Conservation (phyloP, 1,140 invertebrate genomes). For the Argopecten irradians region DNA sequence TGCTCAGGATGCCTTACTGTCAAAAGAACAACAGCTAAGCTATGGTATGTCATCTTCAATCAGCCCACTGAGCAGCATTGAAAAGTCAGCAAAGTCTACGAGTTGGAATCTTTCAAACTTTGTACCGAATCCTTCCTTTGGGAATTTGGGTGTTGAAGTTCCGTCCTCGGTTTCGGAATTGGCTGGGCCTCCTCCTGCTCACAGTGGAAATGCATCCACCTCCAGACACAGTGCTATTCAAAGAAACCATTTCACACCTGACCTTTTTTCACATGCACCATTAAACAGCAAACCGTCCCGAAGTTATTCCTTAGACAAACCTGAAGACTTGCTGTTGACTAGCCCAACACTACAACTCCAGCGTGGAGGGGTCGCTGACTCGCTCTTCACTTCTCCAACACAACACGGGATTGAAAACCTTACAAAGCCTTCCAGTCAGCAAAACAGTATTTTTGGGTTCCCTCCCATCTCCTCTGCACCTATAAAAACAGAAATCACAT, state of each 20-base stretch:
- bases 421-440: not conserved
- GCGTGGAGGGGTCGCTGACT: not conserved
- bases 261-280: not conserved
- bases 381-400: not conserved
- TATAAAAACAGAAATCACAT: not conserved
- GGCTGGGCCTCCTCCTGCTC: constrained; percentile 68
- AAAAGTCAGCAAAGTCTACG: constrained; percentile 44
- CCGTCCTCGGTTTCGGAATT: not conserved
- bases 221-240: constrained; percentile 43
- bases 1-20: not conserved
- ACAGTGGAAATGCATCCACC: constrained; percentile 53
- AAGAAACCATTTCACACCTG: constrained; percentile 37
- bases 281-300: not conserved
- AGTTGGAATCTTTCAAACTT: constrained; percentile 64
- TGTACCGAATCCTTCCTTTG: constrained; percentile 55
- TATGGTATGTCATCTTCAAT: constrained; percentile 21
- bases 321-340: not conserved
- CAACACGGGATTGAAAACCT: constrained; percentile 22
- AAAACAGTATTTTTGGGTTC: constrained; percentile 28
- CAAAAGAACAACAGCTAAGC: not conserved
- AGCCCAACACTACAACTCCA: not conserved
- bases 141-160: constrained; percentile 45
- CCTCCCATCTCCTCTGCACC: not conserved
- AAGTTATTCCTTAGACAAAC: not conserved
- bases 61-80: constrained; percentile 29